These are phyloP conservation scores for Aricia artaxerxes DNA, from an alignment of 2,888 invertebrate genomes.

Conservation along the genomic window DNA sequence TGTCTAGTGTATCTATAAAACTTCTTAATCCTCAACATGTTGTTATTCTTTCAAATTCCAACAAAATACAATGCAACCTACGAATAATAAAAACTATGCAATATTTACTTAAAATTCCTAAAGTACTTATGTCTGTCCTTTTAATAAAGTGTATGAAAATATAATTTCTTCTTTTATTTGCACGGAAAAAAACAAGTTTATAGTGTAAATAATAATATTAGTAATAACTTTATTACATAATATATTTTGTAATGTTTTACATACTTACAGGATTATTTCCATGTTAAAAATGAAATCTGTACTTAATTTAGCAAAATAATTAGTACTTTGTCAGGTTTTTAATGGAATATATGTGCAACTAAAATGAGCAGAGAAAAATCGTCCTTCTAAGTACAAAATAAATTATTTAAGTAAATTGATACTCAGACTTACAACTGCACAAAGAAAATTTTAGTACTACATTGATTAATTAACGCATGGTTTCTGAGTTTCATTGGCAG, in stretches of 20 bases:
- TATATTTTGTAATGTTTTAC: background rate
- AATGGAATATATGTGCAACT: background rate
- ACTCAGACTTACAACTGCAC: background rate
- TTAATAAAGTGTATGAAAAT: background rate
- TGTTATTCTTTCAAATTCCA: background rate
- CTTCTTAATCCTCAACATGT: background rate
- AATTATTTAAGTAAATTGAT: background rate
- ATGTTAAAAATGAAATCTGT: background rate
- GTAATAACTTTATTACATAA: background rate
- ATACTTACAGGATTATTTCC: background rate
- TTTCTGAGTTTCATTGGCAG: background rate
- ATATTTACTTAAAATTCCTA: background rate
- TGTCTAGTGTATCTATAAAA: background rate
- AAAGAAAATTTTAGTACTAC: background rate
- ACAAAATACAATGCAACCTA: background rate
- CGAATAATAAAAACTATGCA: too few species aligned
- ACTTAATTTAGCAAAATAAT: background rate
- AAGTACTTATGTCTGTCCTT: background rate
- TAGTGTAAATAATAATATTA: background rate
- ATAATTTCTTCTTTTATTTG: background rate
- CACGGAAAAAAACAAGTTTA: background rate
- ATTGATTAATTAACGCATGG: background rate
- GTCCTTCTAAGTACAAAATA: background rate
- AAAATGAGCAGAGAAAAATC: background rate
- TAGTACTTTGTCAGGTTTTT: background rate